These are phyloP conservation scores for Drosophila algonquin DNA, from an alignment of 2,888 invertebrate genomes.

Conservation along the genomic window DNA sequence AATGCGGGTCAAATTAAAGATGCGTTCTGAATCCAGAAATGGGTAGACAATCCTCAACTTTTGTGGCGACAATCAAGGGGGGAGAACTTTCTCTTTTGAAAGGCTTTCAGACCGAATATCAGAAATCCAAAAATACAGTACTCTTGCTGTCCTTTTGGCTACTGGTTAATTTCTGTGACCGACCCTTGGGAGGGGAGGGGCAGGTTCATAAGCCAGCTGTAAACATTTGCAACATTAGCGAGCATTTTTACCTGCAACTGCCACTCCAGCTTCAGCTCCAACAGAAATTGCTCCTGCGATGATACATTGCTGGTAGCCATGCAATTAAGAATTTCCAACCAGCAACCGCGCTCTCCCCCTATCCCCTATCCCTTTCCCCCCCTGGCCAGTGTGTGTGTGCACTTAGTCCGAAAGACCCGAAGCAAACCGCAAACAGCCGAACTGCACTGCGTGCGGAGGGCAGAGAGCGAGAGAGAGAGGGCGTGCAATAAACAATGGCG, in stretches of 20 bases:
- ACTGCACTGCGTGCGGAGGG: neutral
- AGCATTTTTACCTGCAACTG: slow-evolving; percentile 52
- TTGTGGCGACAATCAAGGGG: neutral
- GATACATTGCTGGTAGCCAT: slow-evolving; percentile 68
- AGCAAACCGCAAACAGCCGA: slow-evolving; percentile 1
- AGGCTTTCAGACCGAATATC: too few species aligned
- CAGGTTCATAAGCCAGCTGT: slow-evolving; percentile 31
- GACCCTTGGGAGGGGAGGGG: neutral
- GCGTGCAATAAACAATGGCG: slow-evolving; percentile 67
- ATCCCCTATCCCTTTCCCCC: neutral
- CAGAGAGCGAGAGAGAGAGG: slow-evolving; percentile 2
- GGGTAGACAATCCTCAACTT: too few species aligned
- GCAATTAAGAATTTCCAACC: slow-evolving; percentile 64
- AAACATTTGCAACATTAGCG: slow-evolving; percentile 57
- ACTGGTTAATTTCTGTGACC: slow-evolving; percentile 7
- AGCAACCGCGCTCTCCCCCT: slow-evolving; percentile 5
- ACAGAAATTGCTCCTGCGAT: slow-evolving; percentile 59
- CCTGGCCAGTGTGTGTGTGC: neutral
- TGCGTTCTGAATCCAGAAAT: too few species aligned
- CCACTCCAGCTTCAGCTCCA: slow-evolving; percentile 8
- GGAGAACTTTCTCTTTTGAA: neutral
- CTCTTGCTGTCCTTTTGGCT: slow-evolving; percentile 2
- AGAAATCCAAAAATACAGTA: too few species aligned
- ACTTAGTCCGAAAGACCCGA: neutral
- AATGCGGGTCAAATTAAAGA: neutral